phyloP scores from a whole-genome alignment of 2,888 invertebrate species.

The Diplolepis rosae region DNA sequence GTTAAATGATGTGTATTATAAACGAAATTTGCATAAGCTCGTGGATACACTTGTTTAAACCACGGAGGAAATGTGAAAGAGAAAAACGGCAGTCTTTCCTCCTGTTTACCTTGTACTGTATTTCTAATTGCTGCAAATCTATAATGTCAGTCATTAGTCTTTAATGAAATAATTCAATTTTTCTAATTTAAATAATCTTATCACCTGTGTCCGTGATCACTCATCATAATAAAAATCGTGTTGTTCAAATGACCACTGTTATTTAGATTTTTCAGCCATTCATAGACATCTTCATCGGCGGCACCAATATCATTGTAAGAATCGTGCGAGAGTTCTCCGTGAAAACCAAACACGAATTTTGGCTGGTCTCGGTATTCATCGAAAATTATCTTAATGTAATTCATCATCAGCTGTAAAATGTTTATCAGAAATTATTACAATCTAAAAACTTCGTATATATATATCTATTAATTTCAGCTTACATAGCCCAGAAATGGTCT shows the following conservation, averaged over 20 bases:
- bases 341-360: conserved; percentile 91
- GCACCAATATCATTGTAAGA: conserved; percentile 86
- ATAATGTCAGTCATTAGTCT: conserved; percentile 49
- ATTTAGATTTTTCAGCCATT: conserved; percentile 80
- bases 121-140: conserved; percentile 88
- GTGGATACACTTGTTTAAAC: conserved; percentile 79
- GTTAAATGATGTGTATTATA: conserved; percentile 82
- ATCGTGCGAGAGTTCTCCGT: conserved; percentile 91
- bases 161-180: conserved; percentile 32
- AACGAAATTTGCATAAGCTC: conserved; percentile 78
- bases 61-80: conserved; percentile 84
- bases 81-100: conserved; percentile 93
- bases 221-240: conserved; percentile 90
- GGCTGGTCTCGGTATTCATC: conserved; percentile 80
- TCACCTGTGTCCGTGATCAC: conserved; percentile 93
- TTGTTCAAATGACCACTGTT: conserved; percentile 81
- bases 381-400: conserved; percentile 76
- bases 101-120: conserved; percentile 92
- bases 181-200: not conserved
- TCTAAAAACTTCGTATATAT: too few relatives aligned
- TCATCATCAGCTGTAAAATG: conserved; percentile 73
- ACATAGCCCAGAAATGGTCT: too few relatives aligned
- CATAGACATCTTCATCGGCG: conserved; percentile 83
- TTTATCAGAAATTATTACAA: not conserved
- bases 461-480: too few relatives aligned